Percentiles rank a stretch among this genome's conserved stretches.
Evolutionary conservation across 2,797 vertebrate genomes (phyloP).

Genomic region (Synaphobranchus kaupii): DNA sequence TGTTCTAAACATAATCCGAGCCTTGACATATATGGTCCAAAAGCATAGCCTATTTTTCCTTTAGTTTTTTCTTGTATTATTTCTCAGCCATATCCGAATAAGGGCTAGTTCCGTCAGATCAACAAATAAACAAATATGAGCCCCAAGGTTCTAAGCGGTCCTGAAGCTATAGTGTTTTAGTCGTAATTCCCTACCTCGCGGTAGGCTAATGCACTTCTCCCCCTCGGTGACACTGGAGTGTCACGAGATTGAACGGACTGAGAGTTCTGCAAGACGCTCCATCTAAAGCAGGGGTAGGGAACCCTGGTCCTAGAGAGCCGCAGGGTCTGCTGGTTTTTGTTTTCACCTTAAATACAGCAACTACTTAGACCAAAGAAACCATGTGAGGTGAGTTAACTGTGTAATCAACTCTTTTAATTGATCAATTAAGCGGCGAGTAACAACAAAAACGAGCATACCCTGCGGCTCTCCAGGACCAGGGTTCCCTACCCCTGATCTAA

Average conservation of each 20-base stretch:
- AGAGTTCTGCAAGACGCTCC: neutral
- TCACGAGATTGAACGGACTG: neutral
- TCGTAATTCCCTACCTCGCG: neutral
- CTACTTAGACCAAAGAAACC: no score
- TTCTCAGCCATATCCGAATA: neutral
- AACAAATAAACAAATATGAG: neutral
- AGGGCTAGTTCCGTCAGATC: neutral
- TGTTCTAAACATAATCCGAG: neutral
- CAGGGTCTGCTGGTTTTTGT: no score
- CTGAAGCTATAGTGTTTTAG: neutral
- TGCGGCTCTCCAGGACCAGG: no score
- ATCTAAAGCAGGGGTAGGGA: no score
- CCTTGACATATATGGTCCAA: neutral
- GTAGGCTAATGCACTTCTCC: neutral
- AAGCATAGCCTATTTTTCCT: neutral
- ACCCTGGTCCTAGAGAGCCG: no score
- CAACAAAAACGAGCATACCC: no score
- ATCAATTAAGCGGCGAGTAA: no score
- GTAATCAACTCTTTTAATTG: no score
- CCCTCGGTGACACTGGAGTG: neutral
- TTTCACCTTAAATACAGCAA: no score
- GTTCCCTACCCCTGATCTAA: no score
- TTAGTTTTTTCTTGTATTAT: neutral
- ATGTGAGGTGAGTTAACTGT: no score
- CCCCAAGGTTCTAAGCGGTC: neutral